Percentiles rank a stretch among this genome's conserved stretches.
These are phyloP conservation scores for Eulemur macaco DNA, from an alignment of 2,113 vertebrate genomes.

Conservation along the genomic window DNA sequence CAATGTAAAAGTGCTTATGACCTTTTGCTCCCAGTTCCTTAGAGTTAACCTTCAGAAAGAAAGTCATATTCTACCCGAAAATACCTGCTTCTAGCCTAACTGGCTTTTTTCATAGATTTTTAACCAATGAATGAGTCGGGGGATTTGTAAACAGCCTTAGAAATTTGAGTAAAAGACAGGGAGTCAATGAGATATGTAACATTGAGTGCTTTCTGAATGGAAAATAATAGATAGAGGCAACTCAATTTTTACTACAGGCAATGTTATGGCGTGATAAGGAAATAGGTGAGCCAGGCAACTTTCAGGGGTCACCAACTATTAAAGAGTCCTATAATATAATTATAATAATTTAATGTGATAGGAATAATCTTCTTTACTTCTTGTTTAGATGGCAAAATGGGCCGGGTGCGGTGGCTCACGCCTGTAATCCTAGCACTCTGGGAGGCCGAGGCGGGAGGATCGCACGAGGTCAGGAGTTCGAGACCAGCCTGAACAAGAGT, in stretches of 20 bases:
- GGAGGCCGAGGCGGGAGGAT: too few species aligned
- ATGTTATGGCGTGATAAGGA: not conserved
- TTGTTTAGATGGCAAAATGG: not conserved
- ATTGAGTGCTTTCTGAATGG: not conserved
- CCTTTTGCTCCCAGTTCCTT: not conserved
- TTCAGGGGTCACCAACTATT: not conserved
- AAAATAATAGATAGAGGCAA: accelerated
- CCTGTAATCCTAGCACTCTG: too few species aligned
- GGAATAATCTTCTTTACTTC: not conserved
- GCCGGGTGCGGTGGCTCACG: too few species aligned
- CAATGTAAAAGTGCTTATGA: not conserved
- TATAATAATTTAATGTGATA: not conserved
- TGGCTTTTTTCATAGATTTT: not conserved
- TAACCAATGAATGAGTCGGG: not conserved
- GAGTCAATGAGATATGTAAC: not conserved
- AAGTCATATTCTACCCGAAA: not conserved
- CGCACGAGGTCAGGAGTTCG: too few species aligned
- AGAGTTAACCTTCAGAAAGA: not conserved
- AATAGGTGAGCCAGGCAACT: not conserved
- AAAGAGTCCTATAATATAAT: not conserved
- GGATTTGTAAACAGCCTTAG: not conserved
- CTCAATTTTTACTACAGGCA: not conserved
- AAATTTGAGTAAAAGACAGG: not conserved
- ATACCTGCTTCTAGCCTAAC: too few species aligned
- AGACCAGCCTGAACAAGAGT: too few species aligned